Evolutionary conservation across 2,888 invertebrate species (phyloP).

Genomic region (Watsonalla binaria): DNA sequence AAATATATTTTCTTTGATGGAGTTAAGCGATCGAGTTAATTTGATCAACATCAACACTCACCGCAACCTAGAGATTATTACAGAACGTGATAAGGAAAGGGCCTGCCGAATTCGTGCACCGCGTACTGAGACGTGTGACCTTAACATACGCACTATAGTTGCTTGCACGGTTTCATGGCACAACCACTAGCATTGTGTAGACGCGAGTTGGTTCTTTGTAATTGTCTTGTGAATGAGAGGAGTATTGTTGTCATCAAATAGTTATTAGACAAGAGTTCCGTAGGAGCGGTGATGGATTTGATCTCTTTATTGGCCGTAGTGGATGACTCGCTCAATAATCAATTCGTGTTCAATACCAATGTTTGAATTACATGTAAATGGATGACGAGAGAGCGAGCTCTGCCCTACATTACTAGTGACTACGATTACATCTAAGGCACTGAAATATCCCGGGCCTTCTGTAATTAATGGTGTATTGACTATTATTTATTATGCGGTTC

Average conservation of each 20-base stretch:
- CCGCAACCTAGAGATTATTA: neutral
- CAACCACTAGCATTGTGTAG: neutral
- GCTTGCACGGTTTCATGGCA: neutral
- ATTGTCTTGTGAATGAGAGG: neutral
- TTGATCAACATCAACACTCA: too few species aligned
- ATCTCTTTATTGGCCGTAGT: neutral
- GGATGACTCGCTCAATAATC: neutral
- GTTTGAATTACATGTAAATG: too few species aligned
- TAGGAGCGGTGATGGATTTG: neutral
- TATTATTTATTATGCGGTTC: too few species aligned
- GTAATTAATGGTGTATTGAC: too few species aligned
- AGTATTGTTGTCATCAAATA: neutral
- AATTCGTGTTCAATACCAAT: neutral
- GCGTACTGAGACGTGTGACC: neutral
- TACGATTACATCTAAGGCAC: too few species aligned
- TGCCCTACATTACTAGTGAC: too few species aligned
- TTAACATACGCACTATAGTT: neutral
- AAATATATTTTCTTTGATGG: too few species aligned
- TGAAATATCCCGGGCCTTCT: too few species aligned
- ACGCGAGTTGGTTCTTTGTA: neutral
- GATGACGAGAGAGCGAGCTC: too few species aligned
- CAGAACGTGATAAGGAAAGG: neutral
- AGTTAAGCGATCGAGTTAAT: too few species aligned
- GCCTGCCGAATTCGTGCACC: neutral
- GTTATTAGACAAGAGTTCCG: too few species aligned